These are phyloP conservation scores for Eulacestoma nigropectus DNA, from an alignment of 2,113 vertebrate genomes.

Conservation along the genomic window DNA sequence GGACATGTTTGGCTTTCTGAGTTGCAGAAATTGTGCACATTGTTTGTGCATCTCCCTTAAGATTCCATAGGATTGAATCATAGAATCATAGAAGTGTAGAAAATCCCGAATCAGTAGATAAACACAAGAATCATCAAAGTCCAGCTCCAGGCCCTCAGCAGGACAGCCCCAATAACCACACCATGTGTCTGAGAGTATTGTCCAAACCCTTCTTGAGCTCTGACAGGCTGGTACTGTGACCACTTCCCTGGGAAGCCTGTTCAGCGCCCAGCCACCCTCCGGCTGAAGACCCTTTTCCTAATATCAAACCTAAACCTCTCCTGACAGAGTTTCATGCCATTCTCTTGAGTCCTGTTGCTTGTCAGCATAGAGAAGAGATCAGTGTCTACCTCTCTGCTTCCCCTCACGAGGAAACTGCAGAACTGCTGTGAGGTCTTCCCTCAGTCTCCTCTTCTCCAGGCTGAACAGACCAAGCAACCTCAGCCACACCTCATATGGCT, in stretches of 20 bases:
- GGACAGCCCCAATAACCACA: neutral
- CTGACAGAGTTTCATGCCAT: neutral
- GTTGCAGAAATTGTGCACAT: neutral
- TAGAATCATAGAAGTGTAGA: neutral
- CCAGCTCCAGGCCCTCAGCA: neutral
- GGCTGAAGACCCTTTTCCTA: neutral
- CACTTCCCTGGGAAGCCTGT: neutral
- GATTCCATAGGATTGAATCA: neutral
- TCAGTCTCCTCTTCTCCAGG: neutral
- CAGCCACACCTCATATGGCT: accelerated
- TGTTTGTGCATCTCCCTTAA: neutral
- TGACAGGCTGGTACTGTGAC: neutral
- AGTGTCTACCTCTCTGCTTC: neutral
- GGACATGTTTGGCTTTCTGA: accelerated
- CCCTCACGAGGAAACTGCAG: accelerated
- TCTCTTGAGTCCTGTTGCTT: neutral
- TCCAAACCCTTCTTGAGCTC: neutral
- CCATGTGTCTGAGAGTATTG: accelerated
- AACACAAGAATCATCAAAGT: neutral
- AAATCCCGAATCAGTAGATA: neutral
- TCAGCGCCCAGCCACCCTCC: neutral
- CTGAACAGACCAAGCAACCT: neutral
- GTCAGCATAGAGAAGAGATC: neutral
- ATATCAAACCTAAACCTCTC: neutral
- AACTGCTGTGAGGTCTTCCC: neutral